These are phyloP conservation scores for Conchocele bisecta DNA, from an alignment of 2,888 invertebrate species.

Conservation along the genomic window DNA sequence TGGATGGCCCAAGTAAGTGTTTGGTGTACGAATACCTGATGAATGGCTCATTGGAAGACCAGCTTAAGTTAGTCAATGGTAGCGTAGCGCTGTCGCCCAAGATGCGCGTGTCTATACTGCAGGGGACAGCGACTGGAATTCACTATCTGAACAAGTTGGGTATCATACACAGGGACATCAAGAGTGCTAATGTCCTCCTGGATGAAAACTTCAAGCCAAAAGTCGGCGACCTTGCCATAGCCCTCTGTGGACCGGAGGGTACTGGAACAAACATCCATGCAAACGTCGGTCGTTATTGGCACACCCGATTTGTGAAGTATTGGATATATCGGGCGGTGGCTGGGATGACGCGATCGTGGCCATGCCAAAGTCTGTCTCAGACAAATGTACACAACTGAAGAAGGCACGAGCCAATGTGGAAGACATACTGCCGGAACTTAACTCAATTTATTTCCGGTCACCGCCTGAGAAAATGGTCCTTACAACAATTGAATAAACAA, in stretches of 20 bases:
- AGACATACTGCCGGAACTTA: conserved; percentile 63
- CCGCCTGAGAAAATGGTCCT: too few species aligned
- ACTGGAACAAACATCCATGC: conserved; percentile 84
- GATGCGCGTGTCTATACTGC: conserved; percentile 90
- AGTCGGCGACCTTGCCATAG: conserved; percentile 97
- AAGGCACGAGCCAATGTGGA: conserved; percentile 86
- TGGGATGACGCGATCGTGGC: conserved; percentile 85
- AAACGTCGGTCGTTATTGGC: too few species aligned
- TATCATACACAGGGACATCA: conserved; percentile 97
- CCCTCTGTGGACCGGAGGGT: conserved; percentile 83
- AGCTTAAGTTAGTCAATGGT: conserved; percentile 85
- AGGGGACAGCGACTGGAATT: conserved; percentile 94
- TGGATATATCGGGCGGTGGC: conserved; percentile 83
- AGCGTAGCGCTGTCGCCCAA: conserved; percentile 89
- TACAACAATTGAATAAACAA: too few species aligned
- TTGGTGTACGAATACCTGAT: conserved; percentile 96
- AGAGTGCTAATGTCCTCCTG: conserved; percentile 94
- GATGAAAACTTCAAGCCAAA: conserved; percentile 94
- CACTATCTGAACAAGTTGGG: conserved; percentile 92
- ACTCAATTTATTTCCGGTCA: neutral
- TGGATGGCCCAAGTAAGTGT: conserved; percentile 91
- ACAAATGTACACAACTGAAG: conserved; percentile 85
- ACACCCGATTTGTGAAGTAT: conserved; percentile 61
- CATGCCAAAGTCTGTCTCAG: conserved; percentile 85
- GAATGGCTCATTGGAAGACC: conserved; percentile 94